Evolutionary conservation across 2,888 invertebrate species (phyloP).

Genomic region (Meteorus colon): DNA sequence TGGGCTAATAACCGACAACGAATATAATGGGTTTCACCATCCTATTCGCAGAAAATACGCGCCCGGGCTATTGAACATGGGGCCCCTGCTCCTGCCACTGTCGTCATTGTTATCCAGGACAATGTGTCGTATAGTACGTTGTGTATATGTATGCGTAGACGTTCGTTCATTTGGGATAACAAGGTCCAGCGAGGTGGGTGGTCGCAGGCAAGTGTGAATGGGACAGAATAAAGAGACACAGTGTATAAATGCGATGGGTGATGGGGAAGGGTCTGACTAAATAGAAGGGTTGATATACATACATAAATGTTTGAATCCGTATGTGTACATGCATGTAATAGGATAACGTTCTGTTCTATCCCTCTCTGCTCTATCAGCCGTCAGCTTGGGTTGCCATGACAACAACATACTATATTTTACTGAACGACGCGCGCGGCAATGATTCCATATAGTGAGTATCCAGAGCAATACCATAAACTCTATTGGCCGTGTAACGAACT

Average conservation of each 20-base stretch:
- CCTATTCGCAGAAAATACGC: constrained; percentile 50
- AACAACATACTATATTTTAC: constrained; percentile 37
- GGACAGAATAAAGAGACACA: background rate
- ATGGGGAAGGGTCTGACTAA: constrained; percentile 15
- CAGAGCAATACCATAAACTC: constrained; percentile 37
- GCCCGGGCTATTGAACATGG: background rate
- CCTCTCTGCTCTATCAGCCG: background rate
- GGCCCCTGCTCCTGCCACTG: constrained; percentile 39
- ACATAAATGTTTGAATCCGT: background rate
- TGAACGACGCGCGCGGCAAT: constrained; percentile 4
- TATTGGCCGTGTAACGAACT: constrained; percentile 44
- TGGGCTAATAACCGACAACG: constrained; percentile 46
- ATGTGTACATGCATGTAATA: constrained; percentile 41
- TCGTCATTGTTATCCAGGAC: constrained; percentile 50
- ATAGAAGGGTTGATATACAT: background rate
- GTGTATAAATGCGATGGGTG: constrained; percentile 11
- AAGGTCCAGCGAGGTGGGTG: constrained; percentile 20
- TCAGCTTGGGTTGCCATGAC: constrained; percentile 46
- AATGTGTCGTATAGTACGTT: constrained; percentile 48
- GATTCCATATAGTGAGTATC: constrained; percentile 26
- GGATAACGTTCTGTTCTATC: constrained; percentile 48
- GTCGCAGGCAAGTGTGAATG: background rate
- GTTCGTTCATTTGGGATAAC: constrained; percentile 35
- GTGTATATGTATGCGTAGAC: constrained; percentile 25
- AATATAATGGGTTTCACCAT: constrained; percentile 49